Base-by-base conservation (phyloP, 2,888 invertebrate genomes). In the Adelphocoris suturalis region DNA sequence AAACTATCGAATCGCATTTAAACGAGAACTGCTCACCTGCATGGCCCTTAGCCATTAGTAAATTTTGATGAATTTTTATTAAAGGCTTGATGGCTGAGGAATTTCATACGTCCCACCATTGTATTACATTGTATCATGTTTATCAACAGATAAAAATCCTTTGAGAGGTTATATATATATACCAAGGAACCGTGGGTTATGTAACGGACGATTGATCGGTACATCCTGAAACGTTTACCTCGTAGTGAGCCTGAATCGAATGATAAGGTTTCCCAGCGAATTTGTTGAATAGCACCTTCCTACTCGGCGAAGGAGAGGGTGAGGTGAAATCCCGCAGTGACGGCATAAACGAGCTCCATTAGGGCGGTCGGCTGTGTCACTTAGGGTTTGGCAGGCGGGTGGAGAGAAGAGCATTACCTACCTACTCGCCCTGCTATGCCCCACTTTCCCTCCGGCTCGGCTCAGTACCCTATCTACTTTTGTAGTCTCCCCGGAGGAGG, bases 311-410 rank as follows among this genome's bases (percentile, higher is more conserved):
- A 68, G 12, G 23, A 2, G 7, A 37, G 37, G n/a, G 57, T 57
- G 57, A n/a, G 68, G 68, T 2, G 68, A 68, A 68, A 68, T 27
- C 68, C 68, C 61, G 23, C 68, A 68, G 57, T 52, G 82, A 47
- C 82, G 55, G 82, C 82, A 82, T 82, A 82, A 82, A 82, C 55
- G 82, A 55, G 82, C 55, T 82, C 82, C 82, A 82, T 82, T 82
- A 82, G 82, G 48, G 48, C n/a, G 68, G 68, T 68, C 23, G 68
- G 68, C 23, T 68, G 23, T 68, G 78, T 80, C 78, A 47, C 78
- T 80, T 80, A 80, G 46, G 47, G 16, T 47, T 80, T 80, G 47
- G 78, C 37, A 80, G 47, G 46, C 78, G 78, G 19, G 37, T 37
- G 78, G 78, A 47, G 37, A 80, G 78, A 80, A 46, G n/a, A n/a